Evolutionary conservation across 2,888 invertebrate species (phyloP).

Genomic region (Oligia latruncula): DNA sequence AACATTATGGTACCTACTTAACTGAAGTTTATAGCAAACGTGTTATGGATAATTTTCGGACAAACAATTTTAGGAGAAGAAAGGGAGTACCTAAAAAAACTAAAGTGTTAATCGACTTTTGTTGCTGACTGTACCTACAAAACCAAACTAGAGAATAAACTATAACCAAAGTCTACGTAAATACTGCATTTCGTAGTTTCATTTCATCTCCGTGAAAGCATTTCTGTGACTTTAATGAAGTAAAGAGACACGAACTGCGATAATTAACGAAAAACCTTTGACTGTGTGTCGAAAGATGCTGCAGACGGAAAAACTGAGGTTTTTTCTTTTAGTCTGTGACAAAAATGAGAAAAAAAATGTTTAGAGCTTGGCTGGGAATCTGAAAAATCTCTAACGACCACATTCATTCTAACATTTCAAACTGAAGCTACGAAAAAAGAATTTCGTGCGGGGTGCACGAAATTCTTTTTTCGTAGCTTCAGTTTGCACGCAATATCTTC

Average conservation of each 20-base stretch:
- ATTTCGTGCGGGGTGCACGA: too few relatives aligned
- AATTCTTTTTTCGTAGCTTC: too few relatives aligned
- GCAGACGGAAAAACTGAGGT: neutral
- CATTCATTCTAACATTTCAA: neutral
- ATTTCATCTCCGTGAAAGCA: conserved; percentile 49
- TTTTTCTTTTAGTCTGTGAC: conserved; percentile 6
- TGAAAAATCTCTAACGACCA: neutral
- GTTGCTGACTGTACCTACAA: too few relatives aligned
- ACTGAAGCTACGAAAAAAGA: neutral
- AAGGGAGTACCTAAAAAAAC: too few relatives aligned
- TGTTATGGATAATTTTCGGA: too few relatives aligned
- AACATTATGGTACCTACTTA: too few relatives aligned
- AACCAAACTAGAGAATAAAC: neutral
- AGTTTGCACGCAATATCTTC: too few relatives aligned
- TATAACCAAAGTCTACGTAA: neutral
- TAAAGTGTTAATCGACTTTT: too few relatives aligned
- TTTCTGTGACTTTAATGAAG: conserved; percentile 47
- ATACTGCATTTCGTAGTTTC: neutral
- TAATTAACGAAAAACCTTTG: conserved; percentile 56
- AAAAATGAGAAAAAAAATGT: neutral
- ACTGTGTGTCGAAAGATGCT: conserved; percentile 16
- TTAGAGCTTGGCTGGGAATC: neutral
- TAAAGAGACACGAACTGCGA: conserved; percentile 21
- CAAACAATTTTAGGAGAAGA: too few relatives aligned
- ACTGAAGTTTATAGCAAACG: too few relatives aligned